Evolutionary conservation across 2,113 vertebrate species (phyloP).

Genomic region (Miniopterus natalensis): DNA sequence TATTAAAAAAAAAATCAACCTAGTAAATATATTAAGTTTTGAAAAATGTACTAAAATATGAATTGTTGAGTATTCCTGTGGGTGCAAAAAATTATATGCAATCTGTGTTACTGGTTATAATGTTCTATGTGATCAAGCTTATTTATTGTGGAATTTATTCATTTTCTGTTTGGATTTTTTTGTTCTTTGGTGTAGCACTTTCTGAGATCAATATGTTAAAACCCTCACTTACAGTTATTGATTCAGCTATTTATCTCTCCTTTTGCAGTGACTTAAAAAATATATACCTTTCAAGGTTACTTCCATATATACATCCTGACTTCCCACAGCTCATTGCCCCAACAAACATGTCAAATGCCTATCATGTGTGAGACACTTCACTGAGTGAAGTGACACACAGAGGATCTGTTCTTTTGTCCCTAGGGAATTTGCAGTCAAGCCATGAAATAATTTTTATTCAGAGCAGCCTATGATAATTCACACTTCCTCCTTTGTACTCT

Average conservation of each 20-base stretch:
- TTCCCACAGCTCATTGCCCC: not conserved
- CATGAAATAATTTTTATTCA: not conserved
- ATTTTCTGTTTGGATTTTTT: constrained; percentile 41
- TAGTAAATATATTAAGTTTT: constrained; percentile 5
- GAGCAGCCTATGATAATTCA: not conserved
- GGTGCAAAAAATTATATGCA: not conserved
- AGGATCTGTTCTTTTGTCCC: not conserved
- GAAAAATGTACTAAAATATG: constrained; percentile 35
- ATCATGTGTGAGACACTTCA: not conserved
- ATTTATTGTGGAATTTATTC: not conserved
- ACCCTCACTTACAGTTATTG: not conserved
- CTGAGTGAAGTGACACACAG: not conserved
- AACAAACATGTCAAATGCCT: not conserved
- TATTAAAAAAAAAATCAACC: not conserved
- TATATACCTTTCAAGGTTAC: not conserved
- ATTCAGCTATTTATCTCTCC: constrained; percentile 36
- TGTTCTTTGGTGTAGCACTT: not conserved
- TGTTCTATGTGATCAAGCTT: not conserved
- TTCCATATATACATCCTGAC: not conserved
- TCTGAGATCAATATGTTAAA: constrained; percentile 21
- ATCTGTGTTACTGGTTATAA: constrained; percentile 13
- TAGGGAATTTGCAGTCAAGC: not conserved
- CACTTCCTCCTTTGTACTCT: not conserved
- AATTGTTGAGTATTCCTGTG: not conserved
- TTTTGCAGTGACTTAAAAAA: constrained; percentile 23